These are phyloP conservation scores for Philopotamus ludificatus DNA, from an alignment of 1,140 invertebrate species.

Conservation along the genomic window DNA sequence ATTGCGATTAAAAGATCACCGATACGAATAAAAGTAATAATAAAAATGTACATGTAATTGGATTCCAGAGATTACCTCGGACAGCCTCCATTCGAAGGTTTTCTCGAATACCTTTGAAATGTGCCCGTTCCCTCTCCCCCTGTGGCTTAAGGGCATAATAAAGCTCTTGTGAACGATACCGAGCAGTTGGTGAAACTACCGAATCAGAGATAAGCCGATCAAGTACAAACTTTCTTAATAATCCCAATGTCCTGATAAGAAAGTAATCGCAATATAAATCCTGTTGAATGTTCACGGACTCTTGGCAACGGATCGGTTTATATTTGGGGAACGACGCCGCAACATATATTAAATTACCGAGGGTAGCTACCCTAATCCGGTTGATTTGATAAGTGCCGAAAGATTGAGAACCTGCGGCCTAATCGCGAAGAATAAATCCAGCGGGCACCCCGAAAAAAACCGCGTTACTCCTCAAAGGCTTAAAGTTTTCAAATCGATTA, in stretches of 20 bases:
- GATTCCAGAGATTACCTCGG: no score
- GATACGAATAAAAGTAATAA: no score
- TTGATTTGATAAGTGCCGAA: neutral
- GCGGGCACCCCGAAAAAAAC: no score
- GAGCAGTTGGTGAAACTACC: conserved; percentile 5
- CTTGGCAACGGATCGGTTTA: neutral
- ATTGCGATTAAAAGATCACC: no score
- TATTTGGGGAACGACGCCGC: neutral
- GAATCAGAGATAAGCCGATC: conserved; percentile 24
- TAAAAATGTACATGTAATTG: no score
- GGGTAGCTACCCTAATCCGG: neutral
- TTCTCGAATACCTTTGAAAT: no score
- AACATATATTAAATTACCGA: no score
- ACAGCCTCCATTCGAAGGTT: no score
- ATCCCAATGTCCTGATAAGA: conserved; percentile 1
- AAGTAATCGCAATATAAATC: conserved; percentile 6
- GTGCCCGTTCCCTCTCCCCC: no score
- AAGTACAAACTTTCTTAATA: conserved; percentile 23
- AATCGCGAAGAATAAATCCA: no score
- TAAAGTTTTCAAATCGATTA: no score
- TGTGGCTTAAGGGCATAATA: neutral
- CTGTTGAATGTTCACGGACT: conserved; percentile 2
- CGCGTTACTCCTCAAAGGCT: no score
- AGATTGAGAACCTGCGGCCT: neutral
- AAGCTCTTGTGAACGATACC: conserved; percentile 10